Evolutionary conservation across 2,888 invertebrate species (phyloP), one percentile per base, ranked within the genome.

Genomic region (Monopis laevigella): DNA sequence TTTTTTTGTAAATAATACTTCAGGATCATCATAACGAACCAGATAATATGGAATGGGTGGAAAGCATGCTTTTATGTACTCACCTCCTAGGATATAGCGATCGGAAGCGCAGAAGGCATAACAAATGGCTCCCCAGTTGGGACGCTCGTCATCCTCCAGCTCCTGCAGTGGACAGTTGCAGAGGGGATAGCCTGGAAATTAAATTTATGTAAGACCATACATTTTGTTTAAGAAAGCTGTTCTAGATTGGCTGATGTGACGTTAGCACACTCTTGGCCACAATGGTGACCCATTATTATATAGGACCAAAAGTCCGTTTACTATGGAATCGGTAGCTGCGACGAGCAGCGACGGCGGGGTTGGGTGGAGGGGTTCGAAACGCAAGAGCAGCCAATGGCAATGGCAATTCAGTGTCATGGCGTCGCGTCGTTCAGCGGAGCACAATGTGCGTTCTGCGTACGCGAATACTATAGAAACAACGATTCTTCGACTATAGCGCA

Each of bases 81-180:
- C n/a, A 77, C 78, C 80, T 43, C 56, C 57, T 4, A 75, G 54
- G 1, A 58, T 52, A 42, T 71, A 77, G 11, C 63, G 58, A 46
- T 75, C 74, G 2, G 55, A 52, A 4, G 54, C 39, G 50, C 86
- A 86, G 65, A 82, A 86, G 0, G 72, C 62, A 0, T 64, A 54
- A 56, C 86, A 86, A 40, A 85, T 67, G 8, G 65, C 59, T 2
- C 52, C 46, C 78, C 82, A 85, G 53, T 83, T 53, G 34, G 61
- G 43, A n/a, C 39, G 51, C 1, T 65, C 56, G 0, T 48, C 42
- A 36, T 54, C 40, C 7, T 46, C 45, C 1, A 46, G 32, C 0
- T 48, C 44, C n/a, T n/a, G n/a, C n/a, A n/a, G n/a, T n/a, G n/a
- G 21, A 48, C 85, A 85, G 48, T 62, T 63, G 61, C 85, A 86